Conservation (phyloP, 2,113 vertebrate genomes). For the Ranitomeya imitator region DNA sequence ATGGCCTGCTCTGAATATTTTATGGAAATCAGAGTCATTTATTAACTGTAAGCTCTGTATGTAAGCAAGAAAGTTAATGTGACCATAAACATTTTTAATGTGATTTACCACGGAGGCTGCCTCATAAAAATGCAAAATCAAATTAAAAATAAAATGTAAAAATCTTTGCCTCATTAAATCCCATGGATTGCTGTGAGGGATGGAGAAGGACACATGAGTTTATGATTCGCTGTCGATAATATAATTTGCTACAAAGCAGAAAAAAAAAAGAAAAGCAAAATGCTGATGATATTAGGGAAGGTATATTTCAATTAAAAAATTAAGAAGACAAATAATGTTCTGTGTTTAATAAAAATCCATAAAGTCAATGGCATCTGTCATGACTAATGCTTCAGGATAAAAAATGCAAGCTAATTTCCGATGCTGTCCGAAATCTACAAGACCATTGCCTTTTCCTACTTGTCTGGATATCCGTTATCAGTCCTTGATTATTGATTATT, state of each 20-base stretch:
- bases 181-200: slow-evolving; percentile 63
- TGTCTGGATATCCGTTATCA: slow-evolving; percentile 8
- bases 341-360: slow-evolving; percentile 43
- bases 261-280: slow-evolving; percentile 17
- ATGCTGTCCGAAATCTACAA: background rate
- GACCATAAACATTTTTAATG: slow-evolving; percentile 75
- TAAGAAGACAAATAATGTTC: slow-evolving; percentile 58
- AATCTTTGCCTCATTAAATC: slow-evolving; percentile 72
- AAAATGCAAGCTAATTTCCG: slow-evolving; percentile 44
- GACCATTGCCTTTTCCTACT: slow-evolving; percentile 10
- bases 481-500: background rate
- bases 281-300: slow-evolving; percentile 42
- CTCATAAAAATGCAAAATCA: slow-evolving; percentile 78
- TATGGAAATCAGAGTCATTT: slow-evolving; percentile 78
- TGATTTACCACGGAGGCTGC: slow-evolving; percentile 72
- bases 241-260: slow-evolving; percentile 56
- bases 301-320: slow-evolving; percentile 49
- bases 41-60: slow-evolving; percentile 69
- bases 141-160: slow-evolving; percentile 78
- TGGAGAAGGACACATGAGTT: slow-evolving; percentile 59
- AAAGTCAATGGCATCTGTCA: background rate
- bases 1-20: slow-evolving; percentile 80
- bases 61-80: slow-evolving; percentile 72
- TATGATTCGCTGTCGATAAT: slow-evolving; percentile 56
- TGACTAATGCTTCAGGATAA: slow-evolving; percentile 54